Percentiles rank a stretch among this genome's conserved stretches.
Conservation (phyloP, 1,140 invertebrate species). For the Drosophila asahinai region DNA sequence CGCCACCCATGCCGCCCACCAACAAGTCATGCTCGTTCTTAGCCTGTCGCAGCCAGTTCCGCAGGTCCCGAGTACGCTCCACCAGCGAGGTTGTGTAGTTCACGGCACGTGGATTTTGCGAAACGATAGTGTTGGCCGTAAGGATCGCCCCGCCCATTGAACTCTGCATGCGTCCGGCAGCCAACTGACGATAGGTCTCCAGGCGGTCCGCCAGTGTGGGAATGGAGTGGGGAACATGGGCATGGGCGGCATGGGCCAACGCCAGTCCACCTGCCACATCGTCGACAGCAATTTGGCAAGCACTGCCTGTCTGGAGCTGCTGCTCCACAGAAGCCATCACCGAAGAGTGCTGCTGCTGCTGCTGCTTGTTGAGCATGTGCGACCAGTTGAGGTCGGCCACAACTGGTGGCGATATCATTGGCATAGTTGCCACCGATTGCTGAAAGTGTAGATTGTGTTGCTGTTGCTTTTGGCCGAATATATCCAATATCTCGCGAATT, state of each 20-base stretch:
- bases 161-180: constrained; percentile 74
- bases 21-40: constrained; percentile 81
- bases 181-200: constrained; percentile 86
- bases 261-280: not conserved
- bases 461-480: constrained; percentile 88
- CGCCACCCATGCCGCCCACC: constrained; percentile 45
- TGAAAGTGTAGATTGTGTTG: constrained; percentile 85
- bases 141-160: constrained; percentile 73
- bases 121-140: constrained; percentile 85
- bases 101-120: constrained; percentile 85
- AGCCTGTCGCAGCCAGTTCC: constrained; percentile 87
- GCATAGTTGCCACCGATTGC: constrained; percentile 79
- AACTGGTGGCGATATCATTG: constrained; percentile 86
- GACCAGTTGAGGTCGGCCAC: constrained; percentile 87
- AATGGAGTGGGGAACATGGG: constrained; percentile 84
- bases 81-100: constrained; percentile 87
- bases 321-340: constrained; percentile 12
- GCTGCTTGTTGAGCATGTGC: constrained; percentile 70
- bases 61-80: constrained; percentile 88
- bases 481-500: constrained; percentile 90
- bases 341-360: constrained; percentile 17
- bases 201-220: constrained; percentile 86
- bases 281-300: constrained; percentile 9
- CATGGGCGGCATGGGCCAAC: not conserved
- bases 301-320: constrained; percentile 17